phyloP scores from a whole-genome alignment of 2,797 vertebrate species.

The Peromyscus eremicus region DNA sequence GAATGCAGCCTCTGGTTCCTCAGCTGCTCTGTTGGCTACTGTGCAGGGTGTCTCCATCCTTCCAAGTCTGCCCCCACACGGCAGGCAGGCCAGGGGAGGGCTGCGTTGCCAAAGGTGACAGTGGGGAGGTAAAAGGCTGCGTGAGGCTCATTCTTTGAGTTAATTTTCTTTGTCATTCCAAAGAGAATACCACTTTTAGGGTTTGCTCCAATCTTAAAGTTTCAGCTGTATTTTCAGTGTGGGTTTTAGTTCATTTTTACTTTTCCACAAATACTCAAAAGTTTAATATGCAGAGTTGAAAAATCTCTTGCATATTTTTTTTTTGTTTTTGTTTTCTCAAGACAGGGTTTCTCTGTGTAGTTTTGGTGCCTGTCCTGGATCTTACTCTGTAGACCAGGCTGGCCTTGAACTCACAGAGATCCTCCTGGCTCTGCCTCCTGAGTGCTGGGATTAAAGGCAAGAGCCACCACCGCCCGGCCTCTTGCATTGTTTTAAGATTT shows the following conservation, averaged over 20 bases:
- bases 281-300: background rate
- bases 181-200: background rate
- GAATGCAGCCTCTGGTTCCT: background rate
- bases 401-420: no score
- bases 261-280: background rate
- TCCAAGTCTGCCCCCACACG: background rate
- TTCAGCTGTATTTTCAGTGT: slow-evolving; percentile 4
- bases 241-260: background rate
- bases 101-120: background rate
- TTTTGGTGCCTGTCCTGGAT: no score
- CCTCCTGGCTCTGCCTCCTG: no score
- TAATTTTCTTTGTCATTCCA: background rate
- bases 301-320: background rate
- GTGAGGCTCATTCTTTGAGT: background rate
- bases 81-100: background rate
- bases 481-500: background rate
- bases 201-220: background rate
- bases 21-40: background rate
- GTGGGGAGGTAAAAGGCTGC: background rate
- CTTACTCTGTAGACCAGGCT: no score
- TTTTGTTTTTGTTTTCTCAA: no score
- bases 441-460: no score
- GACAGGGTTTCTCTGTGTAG: no score
- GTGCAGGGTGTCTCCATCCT: background rate
- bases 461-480: no score